Evolutionary conservation across 30 jellyfish, hydroid and myxozoan genomes (phyloP).

Genomic region (Chironex yamaguchii): DNA sequence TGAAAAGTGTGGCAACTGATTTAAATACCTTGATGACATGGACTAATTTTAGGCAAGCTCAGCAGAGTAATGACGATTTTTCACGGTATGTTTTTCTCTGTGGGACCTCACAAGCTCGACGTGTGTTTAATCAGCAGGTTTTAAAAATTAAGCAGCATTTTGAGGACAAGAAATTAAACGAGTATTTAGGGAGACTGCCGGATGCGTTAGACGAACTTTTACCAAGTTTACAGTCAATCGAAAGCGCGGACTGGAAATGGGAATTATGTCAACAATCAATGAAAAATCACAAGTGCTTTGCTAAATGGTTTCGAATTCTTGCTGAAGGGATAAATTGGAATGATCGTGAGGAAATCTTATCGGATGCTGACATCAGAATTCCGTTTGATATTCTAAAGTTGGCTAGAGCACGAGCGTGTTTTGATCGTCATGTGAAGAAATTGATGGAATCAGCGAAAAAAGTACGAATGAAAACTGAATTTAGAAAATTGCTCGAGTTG

Average conservation of each 20-base stretch:
- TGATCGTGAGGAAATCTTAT: constrained; percentile 82
- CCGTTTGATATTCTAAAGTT: constrained; percentile 93
- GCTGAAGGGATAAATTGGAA: constrained; percentile 90
- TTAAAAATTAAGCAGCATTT: constrained; percentile 86
- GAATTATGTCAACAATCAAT: constrained; percentile 93
- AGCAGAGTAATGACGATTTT: constrained; percentile 52
- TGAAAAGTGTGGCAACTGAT: constrained; percentile 82
- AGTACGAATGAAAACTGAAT: constrained; percentile 83
- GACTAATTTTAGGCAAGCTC: constrained; percentile 71
- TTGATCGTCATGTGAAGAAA: constrained; percentile 96
- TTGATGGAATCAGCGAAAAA: constrained; percentile 93
- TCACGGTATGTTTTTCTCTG: constrained; percentile 62
- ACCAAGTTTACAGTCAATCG: constrained; percentile 89
- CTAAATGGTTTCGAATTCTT: constrained; percentile 79
- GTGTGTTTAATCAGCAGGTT: constrained; percentile 87
- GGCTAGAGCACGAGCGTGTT: constrained; percentile 95
- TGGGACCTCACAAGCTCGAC: constrained; percentile 86
- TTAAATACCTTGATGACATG: constrained; percentile 80
- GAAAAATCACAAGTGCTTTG: constrained; percentile 81
- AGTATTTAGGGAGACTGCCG: constrained; percentile 80
- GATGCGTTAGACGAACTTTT: constrained; percentile 97
- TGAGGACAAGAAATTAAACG: constrained; percentile 89
- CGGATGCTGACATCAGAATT: constrained; percentile 66
- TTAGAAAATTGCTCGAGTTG: constrained; percentile 87
- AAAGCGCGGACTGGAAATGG: constrained; percentile 97